Conservation (phyloP, 2,888 invertebrate species). For the Aromia moschata region DNA sequence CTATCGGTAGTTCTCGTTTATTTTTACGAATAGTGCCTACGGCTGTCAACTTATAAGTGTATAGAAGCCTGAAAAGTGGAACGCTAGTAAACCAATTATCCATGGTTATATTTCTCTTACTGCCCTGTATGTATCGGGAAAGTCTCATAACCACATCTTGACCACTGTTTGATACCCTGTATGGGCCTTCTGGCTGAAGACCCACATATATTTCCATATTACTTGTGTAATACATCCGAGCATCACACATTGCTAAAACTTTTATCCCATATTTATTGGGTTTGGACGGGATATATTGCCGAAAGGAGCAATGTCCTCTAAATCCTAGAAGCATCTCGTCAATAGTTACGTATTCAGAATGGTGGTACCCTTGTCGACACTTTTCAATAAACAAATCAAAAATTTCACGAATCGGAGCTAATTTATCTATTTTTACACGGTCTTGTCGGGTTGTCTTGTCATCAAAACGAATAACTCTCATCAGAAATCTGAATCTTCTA, state of each 20-base stretch:
- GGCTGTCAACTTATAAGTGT: not conserved
- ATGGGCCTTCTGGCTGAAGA: slow-evolving; percentile 28
- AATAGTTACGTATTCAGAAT: not conserved
- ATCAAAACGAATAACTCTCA: slow-evolving; percentile 22
- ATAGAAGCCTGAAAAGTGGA: not conserved
- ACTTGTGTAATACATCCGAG: slow-evolving; percentile 19
- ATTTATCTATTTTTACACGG: slow-evolving; percentile 12
- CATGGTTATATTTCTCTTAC: slow-evolving; percentile 25
- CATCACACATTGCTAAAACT: slow-evolving; percentile 26
- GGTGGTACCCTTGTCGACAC: not conserved
- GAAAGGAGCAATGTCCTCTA: not conserved
- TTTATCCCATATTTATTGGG: slow-evolving; percentile 21
- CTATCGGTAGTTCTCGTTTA: not conserved
- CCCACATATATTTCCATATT: slow-evolving; percentile 31
- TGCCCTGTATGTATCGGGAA: slow-evolving; percentile 10
- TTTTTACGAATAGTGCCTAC: slow-evolving; percentile 7
- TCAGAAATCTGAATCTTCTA: slow-evolving; percentile 16
- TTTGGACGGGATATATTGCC: slow-evolving; percentile 4
- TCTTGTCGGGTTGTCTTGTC: slow-evolving; percentile 13
- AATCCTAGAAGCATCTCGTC: not conserved
- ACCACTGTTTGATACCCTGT: not conserved
- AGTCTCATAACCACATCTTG: slow-evolving; percentile 19
- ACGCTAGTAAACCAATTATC: slow-evolving; percentile 32
- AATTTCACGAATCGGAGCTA: slow-evolving; percentile 12
- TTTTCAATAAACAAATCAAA: slow-evolving; percentile 11